Conservation (phyloP, 2,888 invertebrate genomes). For the Volucella zonaria region DNA sequence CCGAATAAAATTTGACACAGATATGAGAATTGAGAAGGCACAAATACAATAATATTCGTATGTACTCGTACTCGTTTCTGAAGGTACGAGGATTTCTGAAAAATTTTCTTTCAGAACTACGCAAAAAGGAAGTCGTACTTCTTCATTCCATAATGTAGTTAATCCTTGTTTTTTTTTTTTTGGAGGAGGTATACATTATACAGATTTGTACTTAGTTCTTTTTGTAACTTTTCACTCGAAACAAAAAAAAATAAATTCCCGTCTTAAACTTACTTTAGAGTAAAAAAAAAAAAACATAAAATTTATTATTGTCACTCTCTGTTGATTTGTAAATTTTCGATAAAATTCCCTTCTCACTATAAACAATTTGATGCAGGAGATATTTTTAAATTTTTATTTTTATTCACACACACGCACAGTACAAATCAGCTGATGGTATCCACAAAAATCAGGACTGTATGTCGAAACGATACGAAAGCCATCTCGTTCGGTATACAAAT, state of each 20-base stretch:
- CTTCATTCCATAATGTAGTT: too few relatives aligned
- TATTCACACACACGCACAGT: slow-evolving; percentile 40
- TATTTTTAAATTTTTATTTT: slow-evolving; percentile 25
- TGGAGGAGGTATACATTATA: too few relatives aligned
- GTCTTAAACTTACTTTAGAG: slow-evolving; percentile 11
- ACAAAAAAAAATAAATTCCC: not conserved
- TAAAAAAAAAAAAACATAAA: too few relatives aligned
- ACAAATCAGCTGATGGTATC: slow-evolving; percentile 67
- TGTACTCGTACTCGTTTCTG: too few relatives aligned
- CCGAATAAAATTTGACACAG: slow-evolving; percentile 22
- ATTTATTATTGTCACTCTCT: slow-evolving; percentile 25
- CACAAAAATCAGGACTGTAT: slow-evolving; percentile 50
- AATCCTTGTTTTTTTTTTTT: too few relatives aligned
- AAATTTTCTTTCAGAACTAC: not conserved
- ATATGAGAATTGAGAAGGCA: not conserved
- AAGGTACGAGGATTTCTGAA: too few relatives aligned
- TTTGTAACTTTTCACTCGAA: not conserved
- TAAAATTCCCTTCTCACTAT: not conserved
- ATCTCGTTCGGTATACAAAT: slow-evolving; percentile 67
- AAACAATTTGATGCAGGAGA: slow-evolving; percentile 23
- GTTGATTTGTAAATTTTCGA: not conserved
- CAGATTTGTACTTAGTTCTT: not conserved
- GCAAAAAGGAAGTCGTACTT: not conserved
- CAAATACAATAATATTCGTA: too few relatives aligned
- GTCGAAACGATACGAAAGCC: slow-evolving; percentile 64